Evolutionary conservation across 2,888 invertebrate species (phyloP).

Genomic region (Epistrophe eligans): DNA sequence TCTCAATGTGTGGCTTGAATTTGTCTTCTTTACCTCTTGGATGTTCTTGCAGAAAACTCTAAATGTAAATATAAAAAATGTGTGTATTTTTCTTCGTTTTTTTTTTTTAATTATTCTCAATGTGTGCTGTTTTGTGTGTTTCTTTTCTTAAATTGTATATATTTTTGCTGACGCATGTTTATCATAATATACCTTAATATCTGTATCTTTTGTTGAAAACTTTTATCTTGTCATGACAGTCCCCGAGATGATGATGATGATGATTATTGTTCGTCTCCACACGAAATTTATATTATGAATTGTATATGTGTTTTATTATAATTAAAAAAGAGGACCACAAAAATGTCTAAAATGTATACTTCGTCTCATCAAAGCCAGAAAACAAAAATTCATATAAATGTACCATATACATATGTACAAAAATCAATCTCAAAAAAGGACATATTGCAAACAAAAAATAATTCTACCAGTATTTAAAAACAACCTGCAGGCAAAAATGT

Average conservation of each 20-base stretch:
- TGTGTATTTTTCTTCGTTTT: neutral
- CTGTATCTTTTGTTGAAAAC: neutral
- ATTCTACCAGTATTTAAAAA: constrained; percentile 39
- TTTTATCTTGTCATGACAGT: constrained; percentile 4
- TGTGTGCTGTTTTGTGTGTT: constrained; percentile 38
- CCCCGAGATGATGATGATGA: neutral
- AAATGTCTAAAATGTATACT: neutral
- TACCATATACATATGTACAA: neutral
- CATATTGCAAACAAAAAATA: constrained; percentile 25
- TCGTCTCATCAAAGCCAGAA: neutral
- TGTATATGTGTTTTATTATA: neutral
- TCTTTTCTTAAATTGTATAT: neutral
- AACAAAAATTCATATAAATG: neutral
- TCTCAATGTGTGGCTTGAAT: constrained; percentile 37
- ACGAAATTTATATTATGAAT: neutral
- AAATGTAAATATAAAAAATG: constrained; percentile 19
- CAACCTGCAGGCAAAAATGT: constrained; percentile 44
- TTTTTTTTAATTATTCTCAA: neutral
- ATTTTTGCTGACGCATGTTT: constrained; percentile 54
- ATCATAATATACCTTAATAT: neutral
- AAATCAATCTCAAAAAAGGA: constrained; percentile 27
- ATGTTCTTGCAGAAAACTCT: constrained; percentile 22
- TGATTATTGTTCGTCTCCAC: neutral
- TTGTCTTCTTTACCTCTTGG: constrained; percentile 8
- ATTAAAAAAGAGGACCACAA: neutral